Evolutionary conservation across 1,140 invertebrate genomes (phyloP).

Genomic region (Drosophila triauraria): DNA sequence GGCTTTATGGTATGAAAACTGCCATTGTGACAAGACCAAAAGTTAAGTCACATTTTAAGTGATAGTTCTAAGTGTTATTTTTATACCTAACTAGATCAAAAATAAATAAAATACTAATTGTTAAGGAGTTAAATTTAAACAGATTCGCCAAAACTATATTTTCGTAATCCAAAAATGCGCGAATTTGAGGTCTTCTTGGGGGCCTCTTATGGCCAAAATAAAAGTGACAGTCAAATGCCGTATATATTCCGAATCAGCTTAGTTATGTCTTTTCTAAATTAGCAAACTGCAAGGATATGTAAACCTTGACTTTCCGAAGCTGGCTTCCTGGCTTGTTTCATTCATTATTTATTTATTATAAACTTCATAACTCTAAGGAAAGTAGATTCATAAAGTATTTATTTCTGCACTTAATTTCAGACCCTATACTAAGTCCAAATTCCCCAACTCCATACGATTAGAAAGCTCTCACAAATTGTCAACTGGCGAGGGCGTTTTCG

Average conservation of each 20-base stretch:
- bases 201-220: too few species aligned
- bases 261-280: too few species aligned
- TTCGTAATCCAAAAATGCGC: too few species aligned
- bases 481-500: constrained; percentile 36
- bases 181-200: too few species aligned
- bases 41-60: neutral
- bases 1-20: neutral
- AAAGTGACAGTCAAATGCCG: too few species aligned
- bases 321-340: too few species aligned
- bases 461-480: constrained; percentile 25
- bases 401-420: constrained; percentile 2
- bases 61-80: neutral
- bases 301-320: too few species aligned
- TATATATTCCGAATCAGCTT: too few species aligned
- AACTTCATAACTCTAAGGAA: too few species aligned
- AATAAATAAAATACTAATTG: neutral
- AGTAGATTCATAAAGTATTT: neutral
- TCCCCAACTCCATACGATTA: constrained; percentile 1
- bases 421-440: too few species aligned
- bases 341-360: too few species aligned
- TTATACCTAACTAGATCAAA: neutral
- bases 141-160: neutral
- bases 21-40: neutral
- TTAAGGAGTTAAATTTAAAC: neutral
- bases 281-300: too few species aligned